phyloP scores from a whole-genome alignment of 2,888 invertebrate genomes.

The Auanema freiburgensis region DNA sequence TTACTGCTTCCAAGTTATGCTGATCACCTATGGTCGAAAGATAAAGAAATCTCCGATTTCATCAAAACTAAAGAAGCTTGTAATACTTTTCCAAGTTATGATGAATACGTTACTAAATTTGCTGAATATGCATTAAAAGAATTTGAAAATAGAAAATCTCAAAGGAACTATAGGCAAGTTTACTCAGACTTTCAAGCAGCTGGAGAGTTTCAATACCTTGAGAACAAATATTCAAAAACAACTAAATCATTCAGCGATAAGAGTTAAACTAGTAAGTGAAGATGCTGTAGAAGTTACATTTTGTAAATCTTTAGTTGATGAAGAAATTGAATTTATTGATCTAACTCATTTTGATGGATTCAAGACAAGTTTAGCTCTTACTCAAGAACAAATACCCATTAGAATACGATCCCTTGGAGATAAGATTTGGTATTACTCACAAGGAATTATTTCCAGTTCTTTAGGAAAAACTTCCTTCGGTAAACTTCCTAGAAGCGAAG shows the following conservation, averaged over 20 bases:
- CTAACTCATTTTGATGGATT: conserved; percentile 35
- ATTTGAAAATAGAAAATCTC: conserved; percentile 2
- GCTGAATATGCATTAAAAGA: conserved; percentile 20
- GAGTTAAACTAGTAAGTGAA: no score
- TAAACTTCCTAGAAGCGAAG: conserved; percentile 18
- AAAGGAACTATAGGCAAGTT: conserved; percentile 23
- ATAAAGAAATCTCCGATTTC: conserved; percentile 23
- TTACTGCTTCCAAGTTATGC: conserved; percentile 18
- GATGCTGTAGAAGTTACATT: no score
- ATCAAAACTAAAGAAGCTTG: conserved; percentile 25
- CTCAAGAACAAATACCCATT: conserved; percentile 31
- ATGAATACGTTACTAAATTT: conserved; percentile 24
- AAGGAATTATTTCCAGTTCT: no score
- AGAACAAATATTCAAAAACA: conserved; percentile 28
- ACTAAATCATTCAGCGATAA: conserved; percentile 21
- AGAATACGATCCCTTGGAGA: no score
- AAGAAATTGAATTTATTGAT: conserved; percentile 30
- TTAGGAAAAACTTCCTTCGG: no score
- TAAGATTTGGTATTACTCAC: no score
- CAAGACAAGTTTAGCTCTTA: conserved; percentile 26
- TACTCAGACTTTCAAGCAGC: conserved; percentile 40
- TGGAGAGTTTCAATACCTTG: conserved; percentile 39
- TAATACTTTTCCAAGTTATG: conserved; percentile 26
- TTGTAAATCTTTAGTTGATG: conserved; percentile 26
- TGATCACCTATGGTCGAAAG: conserved; percentile 12